A percentile compares a stretch with the other conserved stretches of the same genome.
Evolutionary conservation across 2,113 vertebrate species (phyloP).

Genomic region (Notothenia rossii): DNA sequence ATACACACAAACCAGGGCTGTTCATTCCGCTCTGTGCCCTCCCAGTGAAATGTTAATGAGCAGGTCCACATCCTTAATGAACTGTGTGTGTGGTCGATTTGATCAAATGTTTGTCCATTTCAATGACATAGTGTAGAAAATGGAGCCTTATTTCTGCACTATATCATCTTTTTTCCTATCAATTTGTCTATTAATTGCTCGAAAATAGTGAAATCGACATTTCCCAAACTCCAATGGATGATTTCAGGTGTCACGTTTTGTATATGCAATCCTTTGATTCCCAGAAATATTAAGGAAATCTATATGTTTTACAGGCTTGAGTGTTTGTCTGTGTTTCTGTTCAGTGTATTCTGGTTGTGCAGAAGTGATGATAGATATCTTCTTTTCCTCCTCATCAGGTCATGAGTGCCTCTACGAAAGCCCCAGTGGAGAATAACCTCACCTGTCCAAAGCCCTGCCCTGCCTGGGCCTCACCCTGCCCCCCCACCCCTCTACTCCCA

Average conservation of each 20-base stretch:
- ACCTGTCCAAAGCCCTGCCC: conserved; percentile 72
- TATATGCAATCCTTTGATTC: fast-evolving
- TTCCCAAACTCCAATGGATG: neutral
- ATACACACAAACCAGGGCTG: neutral
- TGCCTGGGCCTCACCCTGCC: conserved; percentile 62
- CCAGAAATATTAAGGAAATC: neutral
- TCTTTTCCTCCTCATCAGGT: conserved; percentile 65
- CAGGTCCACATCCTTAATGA: neutral
- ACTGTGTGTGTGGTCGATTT: neutral
- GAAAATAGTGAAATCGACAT: neutral
- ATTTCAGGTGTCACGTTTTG: no score
- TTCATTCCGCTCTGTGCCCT: conserved; percentile 10
- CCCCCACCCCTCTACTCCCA: conserved; percentile 67
- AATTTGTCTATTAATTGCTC: neutral
- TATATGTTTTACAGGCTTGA: neutral
- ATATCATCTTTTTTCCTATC: neutral
- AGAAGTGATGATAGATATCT: no score
- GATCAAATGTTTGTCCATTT: neutral
- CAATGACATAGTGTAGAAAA: neutral
- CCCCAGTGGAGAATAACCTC: conserved; percentile 82
- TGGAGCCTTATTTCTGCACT: neutral
- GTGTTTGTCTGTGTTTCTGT: neutral
- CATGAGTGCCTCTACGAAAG: conserved; percentile 84
- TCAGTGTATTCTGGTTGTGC: neutral
- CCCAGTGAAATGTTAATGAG: conserved; percentile 10